Evolutionary conservation across 2,888 invertebrate genomes (phyloP).

Genomic region (Onthophagus sagittarius): DNA sequence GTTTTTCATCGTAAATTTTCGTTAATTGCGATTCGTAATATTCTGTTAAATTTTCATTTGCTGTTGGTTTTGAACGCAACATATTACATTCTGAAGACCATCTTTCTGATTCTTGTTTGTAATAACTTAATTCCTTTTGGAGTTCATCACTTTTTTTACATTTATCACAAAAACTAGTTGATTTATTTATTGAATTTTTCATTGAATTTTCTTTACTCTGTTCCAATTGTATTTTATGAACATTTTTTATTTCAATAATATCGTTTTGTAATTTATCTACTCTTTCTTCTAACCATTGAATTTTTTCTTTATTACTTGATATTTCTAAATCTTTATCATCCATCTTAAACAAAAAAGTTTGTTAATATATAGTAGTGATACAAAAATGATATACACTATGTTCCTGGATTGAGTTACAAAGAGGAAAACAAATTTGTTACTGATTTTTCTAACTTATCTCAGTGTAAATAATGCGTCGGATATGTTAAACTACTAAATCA

Average conservation of each 20-base stretch:
- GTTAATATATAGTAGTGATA: constrained; percentile 1
- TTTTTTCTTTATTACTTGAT: constrained; percentile 60
- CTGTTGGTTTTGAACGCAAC: constrained; percentile 45
- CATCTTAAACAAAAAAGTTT: constrained; percentile 51
- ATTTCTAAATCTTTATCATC: constrained; percentile 74
- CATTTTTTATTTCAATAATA: constrained; percentile 48
- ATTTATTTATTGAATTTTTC: constrained; percentile 32
- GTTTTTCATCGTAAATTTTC: constrained; percentile 40
- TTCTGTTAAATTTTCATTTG: constrained; percentile 41
- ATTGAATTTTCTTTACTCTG: constrained; percentile 32
- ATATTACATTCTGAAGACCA: constrained; percentile 72
- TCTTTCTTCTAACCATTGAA: constrained; percentile 65
- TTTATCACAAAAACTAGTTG: constrained; percentile 26
- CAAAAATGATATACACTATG: no score
- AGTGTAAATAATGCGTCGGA: no score
- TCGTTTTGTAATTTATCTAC: constrained; percentile 58
- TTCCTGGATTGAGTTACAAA: no score
- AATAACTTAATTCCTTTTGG: constrained; percentile 31
- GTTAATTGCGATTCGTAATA: constrained; percentile 44
- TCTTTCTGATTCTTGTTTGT: constrained; percentile 67
- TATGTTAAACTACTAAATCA: no score
- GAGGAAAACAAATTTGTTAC: no score
- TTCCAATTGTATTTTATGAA: constrained; percentile 56
- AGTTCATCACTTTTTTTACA: constrained; percentile 25
- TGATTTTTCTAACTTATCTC: no score